These are phyloP conservation scores for Sakesphorus luctuosus DNA, from an alignment of 2,113 vertebrate genomes.

Conservation along the genomic window DNA sequence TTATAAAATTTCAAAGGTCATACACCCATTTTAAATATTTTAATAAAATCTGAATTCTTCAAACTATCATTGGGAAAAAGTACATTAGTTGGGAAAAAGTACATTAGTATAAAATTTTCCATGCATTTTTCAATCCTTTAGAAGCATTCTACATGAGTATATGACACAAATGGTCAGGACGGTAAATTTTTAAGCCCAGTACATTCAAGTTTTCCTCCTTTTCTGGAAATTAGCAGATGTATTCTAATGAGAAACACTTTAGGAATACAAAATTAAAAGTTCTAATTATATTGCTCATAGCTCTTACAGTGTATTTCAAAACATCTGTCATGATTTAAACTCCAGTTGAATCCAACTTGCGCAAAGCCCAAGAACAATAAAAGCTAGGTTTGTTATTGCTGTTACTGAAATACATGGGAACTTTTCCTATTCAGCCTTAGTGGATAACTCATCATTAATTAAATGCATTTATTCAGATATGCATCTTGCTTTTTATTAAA, in stretches of 20 bases:
- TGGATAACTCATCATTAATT: not conserved
- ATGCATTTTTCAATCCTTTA: not conserved
- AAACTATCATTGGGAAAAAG: not conserved
- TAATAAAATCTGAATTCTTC: not conserved
- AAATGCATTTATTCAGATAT: not conserved
- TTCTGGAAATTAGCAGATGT: not conserved
- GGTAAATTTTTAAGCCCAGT: not conserved
- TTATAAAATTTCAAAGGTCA: not conserved
- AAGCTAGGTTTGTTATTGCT: not conserved
- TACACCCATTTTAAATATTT: not conserved
- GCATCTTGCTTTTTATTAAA: not conserved
- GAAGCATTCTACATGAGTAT: not conserved
- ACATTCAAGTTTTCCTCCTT: not conserved
- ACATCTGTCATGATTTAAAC: constrained; percentile 16
- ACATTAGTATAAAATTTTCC: not conserved
- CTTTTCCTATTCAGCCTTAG: not conserved
- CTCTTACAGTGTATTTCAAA: not conserved
- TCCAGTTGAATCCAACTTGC: not conserved
- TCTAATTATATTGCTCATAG: not conserved
- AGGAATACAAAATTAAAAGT: not conserved
- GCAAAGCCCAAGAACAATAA: not conserved
- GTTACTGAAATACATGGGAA: not conserved
- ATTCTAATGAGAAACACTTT: not conserved
- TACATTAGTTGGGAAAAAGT: not conserved
- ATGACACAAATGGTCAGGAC: not conserved